A percentile compares a stretch with the other conserved stretches of the same genome.
These are phyloP conservation scores for Escarpia spicata DNA, from an alignment of 2,888 invertebrate species.

Conservation along the genomic window DNA sequence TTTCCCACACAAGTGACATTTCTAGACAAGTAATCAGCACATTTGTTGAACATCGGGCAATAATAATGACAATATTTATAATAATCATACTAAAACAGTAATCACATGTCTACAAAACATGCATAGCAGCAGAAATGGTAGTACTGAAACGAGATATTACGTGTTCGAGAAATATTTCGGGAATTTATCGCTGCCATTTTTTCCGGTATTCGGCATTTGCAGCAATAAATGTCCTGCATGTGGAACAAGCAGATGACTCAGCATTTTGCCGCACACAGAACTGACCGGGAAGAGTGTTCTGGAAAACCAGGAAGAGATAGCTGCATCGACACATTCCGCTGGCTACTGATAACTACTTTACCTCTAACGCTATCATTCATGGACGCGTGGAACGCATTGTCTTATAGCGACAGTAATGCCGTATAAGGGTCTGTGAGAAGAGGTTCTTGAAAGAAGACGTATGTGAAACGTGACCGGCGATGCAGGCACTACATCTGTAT, in stretches of 20 bases:
- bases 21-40: too few species aligned
- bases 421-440: not conserved
- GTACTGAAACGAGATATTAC: not conserved
- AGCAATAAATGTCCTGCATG: conserved; percentile 1
- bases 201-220: not conserved
- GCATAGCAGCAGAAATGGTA: not conserved
- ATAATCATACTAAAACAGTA: not conserved
- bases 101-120: not conserved
- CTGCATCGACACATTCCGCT: not conserved
- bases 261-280: not conserved
- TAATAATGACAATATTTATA: not conserved
- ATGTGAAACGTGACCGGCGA: too few species aligned
- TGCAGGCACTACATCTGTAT: too few species aligned
- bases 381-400: not conserved
- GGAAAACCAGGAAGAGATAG: not conserved
- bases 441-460: too few species aligned
- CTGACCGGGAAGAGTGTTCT: not conserved
- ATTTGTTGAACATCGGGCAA: not conserved
- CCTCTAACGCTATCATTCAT: too few species aligned
- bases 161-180: not conserved
- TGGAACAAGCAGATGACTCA: not conserved
- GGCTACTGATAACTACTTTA: not conserved
- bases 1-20: too few species aligned
- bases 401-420: not conserved
- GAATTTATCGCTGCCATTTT: not conserved